A percentile compares a stretch with the other conserved stretches of the same genome.
Conservation (phyloP, 2,888 invertebrate genomes). For the Coelopa pilipes region DNA sequence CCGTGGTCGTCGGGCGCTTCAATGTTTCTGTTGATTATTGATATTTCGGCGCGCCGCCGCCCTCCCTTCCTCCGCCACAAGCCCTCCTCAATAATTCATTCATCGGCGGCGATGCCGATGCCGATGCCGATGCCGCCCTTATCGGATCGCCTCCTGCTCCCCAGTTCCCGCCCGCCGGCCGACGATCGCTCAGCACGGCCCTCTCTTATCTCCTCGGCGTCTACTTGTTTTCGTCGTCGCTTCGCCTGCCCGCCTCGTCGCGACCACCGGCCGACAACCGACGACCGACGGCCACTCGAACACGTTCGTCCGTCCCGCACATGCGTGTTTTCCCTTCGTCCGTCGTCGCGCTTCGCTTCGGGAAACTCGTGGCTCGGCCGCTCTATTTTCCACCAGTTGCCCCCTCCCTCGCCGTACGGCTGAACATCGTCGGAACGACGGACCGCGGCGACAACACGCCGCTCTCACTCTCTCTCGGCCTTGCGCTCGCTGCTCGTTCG, state of each 20-base stretch:
- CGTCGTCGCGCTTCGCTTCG: neutral
- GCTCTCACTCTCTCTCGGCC: neutral
- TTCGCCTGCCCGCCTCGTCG: neutral
- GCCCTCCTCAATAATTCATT: neutral
- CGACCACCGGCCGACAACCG: no score
- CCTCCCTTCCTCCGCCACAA: no score
- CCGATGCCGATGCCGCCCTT: no score
- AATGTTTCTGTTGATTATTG: no score
- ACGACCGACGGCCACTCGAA: neutral
- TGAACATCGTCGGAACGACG: no score
- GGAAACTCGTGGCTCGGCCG: neutral
- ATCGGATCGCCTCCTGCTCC: neutral
- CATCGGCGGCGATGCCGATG: neutral
- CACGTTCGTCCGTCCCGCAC: neutral
- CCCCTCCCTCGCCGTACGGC: no score
- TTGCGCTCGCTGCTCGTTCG: neutral
- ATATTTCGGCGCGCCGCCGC: no score
- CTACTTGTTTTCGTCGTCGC: neutral
- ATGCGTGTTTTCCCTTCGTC: neutral
- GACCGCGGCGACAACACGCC: no score
- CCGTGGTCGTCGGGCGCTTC: no score
- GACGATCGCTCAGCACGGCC: neutral
- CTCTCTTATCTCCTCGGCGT: neutral
- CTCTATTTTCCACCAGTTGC: no score
- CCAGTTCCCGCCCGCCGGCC: neutral